Conservation (phyloP, 2,888 invertebrate genomes). For the Cantharis rufa region DNA sequence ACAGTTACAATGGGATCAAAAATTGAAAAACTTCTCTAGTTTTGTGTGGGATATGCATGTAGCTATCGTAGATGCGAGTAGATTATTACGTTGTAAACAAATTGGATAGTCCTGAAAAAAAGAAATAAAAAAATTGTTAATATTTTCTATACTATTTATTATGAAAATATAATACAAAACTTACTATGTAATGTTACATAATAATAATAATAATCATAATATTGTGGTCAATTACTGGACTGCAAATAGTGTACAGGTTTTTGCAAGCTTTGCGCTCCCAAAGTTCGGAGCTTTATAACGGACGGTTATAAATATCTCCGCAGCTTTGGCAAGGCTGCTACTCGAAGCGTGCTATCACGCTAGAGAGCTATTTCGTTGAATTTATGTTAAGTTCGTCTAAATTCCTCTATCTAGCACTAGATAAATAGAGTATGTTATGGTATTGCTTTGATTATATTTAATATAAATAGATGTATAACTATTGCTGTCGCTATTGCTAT, state of each 20-base stretch:
- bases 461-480: conserved; percentile 46
- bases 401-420: conserved; percentile 48
- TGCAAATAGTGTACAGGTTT: conserved; percentile 53
- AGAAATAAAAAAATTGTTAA: neutral
- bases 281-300: conserved; percentile 37
- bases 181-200: conserved; percentile 56
- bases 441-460: conserved; percentile 55
- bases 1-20: neutral
- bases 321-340: conserved; percentile 48
- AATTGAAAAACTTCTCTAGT: neutral
- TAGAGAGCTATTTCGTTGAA: conserved; percentile 47
- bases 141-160: conserved; percentile 59
- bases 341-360: conserved; percentile 48
- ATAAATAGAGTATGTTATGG: conserved; percentile 50
- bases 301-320: conserved; percentile 40
- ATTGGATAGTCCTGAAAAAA: neutral
- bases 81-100: no score
- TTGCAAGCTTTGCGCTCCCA: conserved; percentile 47
- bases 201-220: conserved; percentile 48
- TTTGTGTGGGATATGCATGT: neutral
- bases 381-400: conserved; percentile 42
- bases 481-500: conserved; percentile 57
- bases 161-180: conserved; percentile 60
- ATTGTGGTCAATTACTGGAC: conserved; percentile 58
- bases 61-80: no score